Conservation (phyloP, 2,113 vertebrate genomes). For the Brachyistius frenatus region DNA sequence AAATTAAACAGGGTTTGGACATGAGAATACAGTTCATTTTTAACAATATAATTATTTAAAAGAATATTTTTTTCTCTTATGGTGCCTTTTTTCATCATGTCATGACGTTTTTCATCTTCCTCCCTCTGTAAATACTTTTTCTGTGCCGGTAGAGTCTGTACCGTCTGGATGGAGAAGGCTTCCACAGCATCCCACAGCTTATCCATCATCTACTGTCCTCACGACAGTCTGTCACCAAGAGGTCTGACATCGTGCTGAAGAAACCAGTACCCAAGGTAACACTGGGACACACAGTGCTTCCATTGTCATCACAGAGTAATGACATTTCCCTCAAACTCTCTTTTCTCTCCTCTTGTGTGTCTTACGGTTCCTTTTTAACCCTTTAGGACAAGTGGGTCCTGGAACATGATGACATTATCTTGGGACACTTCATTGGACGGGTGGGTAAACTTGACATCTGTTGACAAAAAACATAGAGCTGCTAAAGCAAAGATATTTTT, state of each 20-base stretch:
- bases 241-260: constrained; percentile 84
- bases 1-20: too few species aligned
- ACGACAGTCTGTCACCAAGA: constrained; percentile 90
- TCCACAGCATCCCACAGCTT: constrained; percentile 89
- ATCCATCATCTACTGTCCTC: constrained; percentile 87
- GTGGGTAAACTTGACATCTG: constrained; percentile 80
- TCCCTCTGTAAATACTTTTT: constrained; percentile 28
- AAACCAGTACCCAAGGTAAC: constrained; percentile 88
- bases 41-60: too few species aligned
- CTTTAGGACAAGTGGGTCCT: constrained; percentile 97
- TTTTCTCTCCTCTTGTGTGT: not conserved
- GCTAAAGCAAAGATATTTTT: not conserved
- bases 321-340: too few species aligned
- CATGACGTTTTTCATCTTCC: not conserved
- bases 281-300: not conserved
- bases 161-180: constrained; percentile 93
- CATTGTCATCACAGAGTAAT: too few species aligned
- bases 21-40: too few species aligned
- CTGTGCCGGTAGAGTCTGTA: constrained; percentile 88
- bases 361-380: constrained; percentile 9
- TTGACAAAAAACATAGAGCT: not conserved
- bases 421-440: constrained; percentile 93
- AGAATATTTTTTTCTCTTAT: too few species aligned
- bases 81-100: not conserved
- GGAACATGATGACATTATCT: constrained; percentile 92